Evolutionary conservation across 2,888 invertebrate species (phyloP).

Genomic region (Acronicta aceris): DNA sequence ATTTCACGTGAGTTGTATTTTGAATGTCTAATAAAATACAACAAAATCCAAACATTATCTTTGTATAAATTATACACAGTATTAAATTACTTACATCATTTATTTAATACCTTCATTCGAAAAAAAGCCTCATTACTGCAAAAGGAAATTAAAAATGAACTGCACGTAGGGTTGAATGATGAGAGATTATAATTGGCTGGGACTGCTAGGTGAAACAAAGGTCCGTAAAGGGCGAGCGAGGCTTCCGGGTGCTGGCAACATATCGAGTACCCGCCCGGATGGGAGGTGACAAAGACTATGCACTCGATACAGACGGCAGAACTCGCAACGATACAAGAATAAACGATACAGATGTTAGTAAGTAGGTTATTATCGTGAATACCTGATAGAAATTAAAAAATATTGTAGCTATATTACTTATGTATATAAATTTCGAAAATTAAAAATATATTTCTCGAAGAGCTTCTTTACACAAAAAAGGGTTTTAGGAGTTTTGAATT

Average conservation of each 20-base stretch:
- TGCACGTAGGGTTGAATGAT: constrained; percentile 56
- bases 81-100: constrained; percentile 21
- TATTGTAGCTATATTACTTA: too few species aligned
- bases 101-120: constrained; percentile 15
- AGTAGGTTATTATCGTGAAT: too few species aligned
- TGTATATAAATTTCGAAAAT: too few species aligned
- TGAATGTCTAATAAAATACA: too few species aligned
- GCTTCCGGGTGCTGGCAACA: constrained; percentile 67
- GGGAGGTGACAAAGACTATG: constrained; percentile 64
- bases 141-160: constrained; percentile 52
- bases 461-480: too few species aligned
- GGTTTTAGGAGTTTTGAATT: too few species aligned
- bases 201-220: constrained; percentile 79
- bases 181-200: constrained; percentile 62
- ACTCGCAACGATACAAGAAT: not conserved
- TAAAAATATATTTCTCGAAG: too few species aligned
- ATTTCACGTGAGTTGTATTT: too few species aligned
- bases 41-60: too few species aligned
- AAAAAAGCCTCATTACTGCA: constrained; percentile 33
- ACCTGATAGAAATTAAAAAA: too few species aligned
- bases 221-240: constrained; percentile 80
- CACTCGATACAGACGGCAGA: constrained; percentile 27
- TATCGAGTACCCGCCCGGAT: constrained; percentile 70
- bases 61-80: not conserved
- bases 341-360: too few species aligned